Percentiles rank a stretch among this genome's conserved stretches.
Evolutionary conservation across 2,113 vertebrate species (phyloP).

Genomic region (Rhea americana): DNA sequence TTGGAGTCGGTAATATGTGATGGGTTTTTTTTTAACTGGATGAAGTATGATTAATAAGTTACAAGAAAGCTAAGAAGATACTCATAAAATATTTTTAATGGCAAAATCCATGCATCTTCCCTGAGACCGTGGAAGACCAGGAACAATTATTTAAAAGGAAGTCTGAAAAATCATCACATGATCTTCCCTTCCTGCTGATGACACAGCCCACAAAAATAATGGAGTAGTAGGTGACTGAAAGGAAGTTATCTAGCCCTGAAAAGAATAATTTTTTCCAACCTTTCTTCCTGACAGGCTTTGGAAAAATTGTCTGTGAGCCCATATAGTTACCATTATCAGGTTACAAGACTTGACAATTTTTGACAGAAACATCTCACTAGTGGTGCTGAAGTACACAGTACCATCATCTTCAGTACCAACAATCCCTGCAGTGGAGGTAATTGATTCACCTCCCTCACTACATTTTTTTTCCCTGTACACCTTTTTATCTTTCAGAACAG

Average conservation of each 20-base stretch:
- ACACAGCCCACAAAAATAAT: background rate
- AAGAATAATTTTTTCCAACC: background rate
- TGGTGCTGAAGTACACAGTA: background rate
- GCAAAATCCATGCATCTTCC: background rate
- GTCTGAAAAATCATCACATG: background rate
- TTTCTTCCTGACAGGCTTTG: background rate
- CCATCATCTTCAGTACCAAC: background rate
- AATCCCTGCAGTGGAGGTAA: background rate
- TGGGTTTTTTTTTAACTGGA: background rate
- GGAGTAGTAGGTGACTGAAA: no score
- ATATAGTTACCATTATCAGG: no score
- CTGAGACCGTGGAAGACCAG: background rate
- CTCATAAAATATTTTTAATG: background rate
- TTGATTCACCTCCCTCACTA: background rate
- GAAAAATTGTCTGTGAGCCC: background rate
- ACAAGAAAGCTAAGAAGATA: background rate
- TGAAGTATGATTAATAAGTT: background rate
- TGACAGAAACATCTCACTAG: background rate
- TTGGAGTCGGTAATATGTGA: background rate
- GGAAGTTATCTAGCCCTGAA: background rate
- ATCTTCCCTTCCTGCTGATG: background rate
- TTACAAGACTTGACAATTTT: background rate
- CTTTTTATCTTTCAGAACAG: background rate
- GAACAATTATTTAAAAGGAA: background rate
- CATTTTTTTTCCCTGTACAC: no score